Evolutionary conservation across 2,797 vertebrate genomes (phyloP).

Genomic region (Myotis findleyi): DNA sequence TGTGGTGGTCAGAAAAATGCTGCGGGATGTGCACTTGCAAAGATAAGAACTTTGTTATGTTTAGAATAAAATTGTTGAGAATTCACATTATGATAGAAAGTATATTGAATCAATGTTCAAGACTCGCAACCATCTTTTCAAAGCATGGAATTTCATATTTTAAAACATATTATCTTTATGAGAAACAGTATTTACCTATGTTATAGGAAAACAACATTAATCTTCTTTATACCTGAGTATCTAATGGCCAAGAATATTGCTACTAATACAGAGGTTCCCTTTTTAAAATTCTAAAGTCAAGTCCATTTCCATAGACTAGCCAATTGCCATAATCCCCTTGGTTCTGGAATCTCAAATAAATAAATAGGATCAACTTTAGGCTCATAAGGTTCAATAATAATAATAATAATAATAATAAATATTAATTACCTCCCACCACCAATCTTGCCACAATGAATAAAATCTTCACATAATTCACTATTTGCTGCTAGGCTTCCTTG

Average conservation of each 20-base stretch:
- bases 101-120: background rate
- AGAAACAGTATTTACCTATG: slow-evolving; percentile 6
- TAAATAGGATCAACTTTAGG: background rate
- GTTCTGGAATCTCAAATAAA: background rate
- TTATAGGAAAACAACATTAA: slow-evolving; percentile 4
- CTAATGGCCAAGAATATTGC: background rate
- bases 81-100: background rate
- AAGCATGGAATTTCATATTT: background rate
- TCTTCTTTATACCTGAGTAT: background rate
- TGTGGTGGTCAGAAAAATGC: background rate
- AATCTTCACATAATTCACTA: background rate
- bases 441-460: background rate
- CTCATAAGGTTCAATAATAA: background rate
- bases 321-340: background rate
- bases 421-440: background rate
- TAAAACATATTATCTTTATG: background rate
- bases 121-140: background rate
- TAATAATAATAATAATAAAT: background rate
- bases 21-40: slow-evolving; percentile 19
- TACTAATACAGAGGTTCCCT: background rate
- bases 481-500: background rate
- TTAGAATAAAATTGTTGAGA: background rate
- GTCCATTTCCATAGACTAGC: slow-evolving; percentile 2
- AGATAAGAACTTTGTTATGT: background rate
- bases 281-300: slow-evolving; percentile 21